Base-by-base conservation (phyloP, 1,140 invertebrate species). In the Papilio polytes region DNA sequence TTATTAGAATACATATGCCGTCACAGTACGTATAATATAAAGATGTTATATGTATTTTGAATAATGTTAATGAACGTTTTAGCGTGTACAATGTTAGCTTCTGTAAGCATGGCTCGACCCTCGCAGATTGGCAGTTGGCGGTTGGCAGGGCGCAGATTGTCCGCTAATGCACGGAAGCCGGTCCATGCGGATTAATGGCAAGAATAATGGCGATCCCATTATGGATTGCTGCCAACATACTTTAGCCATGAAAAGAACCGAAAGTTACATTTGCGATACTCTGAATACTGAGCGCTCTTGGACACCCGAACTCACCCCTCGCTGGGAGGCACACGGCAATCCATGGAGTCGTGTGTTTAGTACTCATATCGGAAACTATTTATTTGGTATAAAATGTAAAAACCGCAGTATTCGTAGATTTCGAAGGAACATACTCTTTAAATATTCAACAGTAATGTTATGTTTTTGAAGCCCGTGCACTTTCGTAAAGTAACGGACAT, bases 181-280 rank as follows among this genome's bases (percentile, higher is more conserved):
- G 89, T 90, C 91, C 90, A 93, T 90, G 91, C 91, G 94, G 94
- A 95, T 95, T 95, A 95, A 95, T 95, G 94, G 92, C 92, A 94
- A 94, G 94, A 95, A 95, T 94, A 95, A 95, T 95, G 94, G 93
- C 91, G 90, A 94, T 93, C 90, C 94, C 94, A 95, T 95, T 95
- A 95, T 94, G 94, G 94, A 95, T 95, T 94, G 94, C 94, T 93
- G 94, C 94, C 94, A 95, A 95, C 94, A 94, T 95, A 94, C 93
- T 95, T 95, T 94, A 95, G 91, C 88, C 90, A 95, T 94, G 92
- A 95, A 95, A 95, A 94, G 94, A 95, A 94, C 94, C 94, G 92
- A 95, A 95, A 95, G 94, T 95, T 95, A 95, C 94, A 95, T 95
- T 95, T 94, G 91, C 94, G 92, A 95, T 94, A 95, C 94, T 94